Base-by-base conservation (phyloP, 2,113 vertebrate species). In the Istiophorus platypterus region DNA sequence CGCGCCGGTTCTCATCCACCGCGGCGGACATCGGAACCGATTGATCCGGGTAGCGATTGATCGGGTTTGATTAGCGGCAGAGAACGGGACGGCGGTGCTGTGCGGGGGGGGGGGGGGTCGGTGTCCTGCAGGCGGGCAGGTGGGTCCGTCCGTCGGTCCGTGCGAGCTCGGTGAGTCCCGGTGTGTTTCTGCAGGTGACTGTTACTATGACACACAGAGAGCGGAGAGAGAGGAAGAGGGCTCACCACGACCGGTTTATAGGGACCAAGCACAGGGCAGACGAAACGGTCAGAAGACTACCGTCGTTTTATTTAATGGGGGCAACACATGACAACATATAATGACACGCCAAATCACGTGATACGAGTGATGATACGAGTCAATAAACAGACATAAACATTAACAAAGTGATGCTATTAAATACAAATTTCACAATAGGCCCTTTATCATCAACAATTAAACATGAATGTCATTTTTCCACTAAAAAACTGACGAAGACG, bases 151-250 rank as follows among this genome's bases (percentile, higher is more conserved):
- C 12, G 63, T 81, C 64, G 57, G 81, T 76, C 80, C 41, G 80
- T 56, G 88, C 57, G 81, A 85, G 82, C 78, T 82, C 72, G 12
- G 45, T 1, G 72, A 78, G 81, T 84, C 59, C 86, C 85, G 82
- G 78, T 87, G 87, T 74, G 87, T 88, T 89, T 76, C 80, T 88
- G 91, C 90, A 93, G 91, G 88, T 93, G 92, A 90, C 87, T 82
- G 92, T 93, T 92, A 92, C 93, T 90, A 92, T 85, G 91, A 83
- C 78, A 80, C 57, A 68, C 80, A 85, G 62, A 88, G 85, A 85
- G 41, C 11, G n/a, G 20, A 6, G 26, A 0, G 3, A 6, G 9
- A 39, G 4, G 1, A 24, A 10, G 85, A 88, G 80, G 56, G 0
- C 57, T 85, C 84, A 90, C 90, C 87, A 75, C 4, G 65, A 57